These are phyloP conservation scores for Drosophila aldrichi DNA, from an alignment of 2,888 invertebrate genomes.

Conservation along the genomic window DNA sequence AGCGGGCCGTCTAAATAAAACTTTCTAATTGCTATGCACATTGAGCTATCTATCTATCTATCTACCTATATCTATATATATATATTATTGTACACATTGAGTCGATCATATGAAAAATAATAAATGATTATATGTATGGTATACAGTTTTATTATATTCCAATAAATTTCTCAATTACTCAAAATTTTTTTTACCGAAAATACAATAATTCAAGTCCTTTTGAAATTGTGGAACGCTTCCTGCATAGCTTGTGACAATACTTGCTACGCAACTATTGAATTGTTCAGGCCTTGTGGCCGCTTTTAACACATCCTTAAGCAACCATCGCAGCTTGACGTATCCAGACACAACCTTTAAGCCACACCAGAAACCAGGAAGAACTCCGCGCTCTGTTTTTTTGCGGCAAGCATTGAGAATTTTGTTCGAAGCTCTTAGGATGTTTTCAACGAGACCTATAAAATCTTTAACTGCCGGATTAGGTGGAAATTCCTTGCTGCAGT, in stretches of 20 bases:
- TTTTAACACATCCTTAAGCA: background rate
- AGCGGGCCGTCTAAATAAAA: too few relatives aligned
- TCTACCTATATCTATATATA: too few relatives aligned
- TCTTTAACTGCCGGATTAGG: background rate
- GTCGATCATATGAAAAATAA: too few relatives aligned
- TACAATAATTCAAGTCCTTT: background rate
- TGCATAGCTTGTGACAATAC: too few relatives aligned
- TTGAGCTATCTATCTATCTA: too few relatives aligned
- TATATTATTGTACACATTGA: too few relatives aligned
- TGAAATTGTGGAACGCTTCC: too few relatives aligned
- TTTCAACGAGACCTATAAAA: background rate
- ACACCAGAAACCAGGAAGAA: background rate
- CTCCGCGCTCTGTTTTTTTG: fast-evolving
- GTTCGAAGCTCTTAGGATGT: background rate
- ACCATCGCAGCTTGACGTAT: background rate
- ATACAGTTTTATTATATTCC: background rate
- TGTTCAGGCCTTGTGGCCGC: background rate
- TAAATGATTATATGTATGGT: too few relatives aligned
- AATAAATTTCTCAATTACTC: too few relatives aligned
- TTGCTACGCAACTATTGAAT: too few relatives aligned
- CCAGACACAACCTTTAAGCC: background rate
- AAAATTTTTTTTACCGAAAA: background rate
- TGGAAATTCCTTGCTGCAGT: fast-evolving
- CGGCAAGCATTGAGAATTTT: background rate
- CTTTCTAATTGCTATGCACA: too few relatives aligned